These are phyloP conservation scores for Aphidius ervi DNA, from an alignment of 1,140 invertebrate genomes.

Conservation along the genomic window DNA sequence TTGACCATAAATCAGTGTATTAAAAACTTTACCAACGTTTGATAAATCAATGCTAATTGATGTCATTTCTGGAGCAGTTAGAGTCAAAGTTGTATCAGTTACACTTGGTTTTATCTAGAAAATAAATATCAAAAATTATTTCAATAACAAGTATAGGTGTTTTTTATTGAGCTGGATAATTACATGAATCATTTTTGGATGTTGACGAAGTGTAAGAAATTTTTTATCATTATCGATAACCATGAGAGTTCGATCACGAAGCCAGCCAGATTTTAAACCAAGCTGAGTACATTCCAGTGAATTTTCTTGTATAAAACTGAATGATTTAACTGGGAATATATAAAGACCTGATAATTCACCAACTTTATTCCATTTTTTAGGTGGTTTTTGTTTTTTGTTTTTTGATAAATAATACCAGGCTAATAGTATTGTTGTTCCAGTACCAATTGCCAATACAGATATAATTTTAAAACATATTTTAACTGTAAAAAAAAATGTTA, in stretches of 20 bases:
- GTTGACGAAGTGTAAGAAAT: slow-evolving; percentile 53
- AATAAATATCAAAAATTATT: neutral
- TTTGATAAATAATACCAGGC: slow-evolving; percentile 41
- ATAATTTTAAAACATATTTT: slow-evolving; percentile 37
- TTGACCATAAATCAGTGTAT: slow-evolving; percentile 51
- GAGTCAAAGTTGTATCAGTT: slow-evolving; percentile 8
- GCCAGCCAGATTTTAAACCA: slow-evolving; percentile 51
- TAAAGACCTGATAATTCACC: slow-evolving; percentile 52
- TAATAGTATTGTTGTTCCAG: slow-evolving; percentile 38
- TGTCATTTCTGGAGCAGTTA: slow-evolving; percentile 40
- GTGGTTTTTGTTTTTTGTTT: slow-evolving; percentile 32
- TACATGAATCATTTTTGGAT: slow-evolving; percentile 55
- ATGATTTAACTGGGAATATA: slow-evolving; percentile 55
- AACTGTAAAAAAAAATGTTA: slow-evolving; percentile 26
- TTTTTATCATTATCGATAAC: slow-evolving; percentile 50
- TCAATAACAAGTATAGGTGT: neutral
- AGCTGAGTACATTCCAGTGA: slow-evolving; percentile 48
- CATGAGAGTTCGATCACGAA: slow-evolving; percentile 54
- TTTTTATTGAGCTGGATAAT: neutral
- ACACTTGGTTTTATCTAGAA: slow-evolving; percentile 1
- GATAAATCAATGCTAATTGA: slow-evolving; percentile 52
- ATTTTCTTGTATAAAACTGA: slow-evolving; percentile 43
- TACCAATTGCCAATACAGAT: slow-evolving; percentile 38
- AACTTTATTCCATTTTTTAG: slow-evolving; percentile 48
- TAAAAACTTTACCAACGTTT: slow-evolving; percentile 47